Evolutionary conservation across 2,888 invertebrate species (phyloP), one percentile per base, ranked within the genome.

Genomic region (Ditula angustiorana): DNA sequence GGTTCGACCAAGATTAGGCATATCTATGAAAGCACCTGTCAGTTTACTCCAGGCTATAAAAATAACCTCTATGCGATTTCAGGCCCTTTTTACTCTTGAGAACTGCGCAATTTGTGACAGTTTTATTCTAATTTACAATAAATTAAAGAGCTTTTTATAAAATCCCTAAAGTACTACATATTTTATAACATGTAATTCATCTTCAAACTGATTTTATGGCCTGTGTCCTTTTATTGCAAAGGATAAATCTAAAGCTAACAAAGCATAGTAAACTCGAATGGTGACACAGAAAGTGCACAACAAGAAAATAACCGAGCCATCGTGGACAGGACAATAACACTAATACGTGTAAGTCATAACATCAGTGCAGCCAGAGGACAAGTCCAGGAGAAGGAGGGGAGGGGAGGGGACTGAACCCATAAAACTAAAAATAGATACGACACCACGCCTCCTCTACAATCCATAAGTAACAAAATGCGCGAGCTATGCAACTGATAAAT

Each of bases 401-500:
- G 78, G 72, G 69, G 74, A 80, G 87, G 86, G 86, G 82, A 87
- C 80, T 85, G 86, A 88, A 86, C 89, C 80, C 87, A 86, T 91
- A 89, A 90, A 91, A 83, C 85, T 88, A 88, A 87, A 91, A 90
- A 90, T 91, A 91, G 85, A 85, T 75, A 75, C 79, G 78, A 85
- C 84, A 85, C 80, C 77, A 78, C 81, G 83, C 78, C 61, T 67
- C 41, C 41, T 53, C 46, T 59, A 53, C 57, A 58, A 56, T 50
- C 41, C 49, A 57, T 57, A 61, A 53, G 24, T 46, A 50, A 64
- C 67, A 47, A 37, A 61, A 59, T 57, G 46, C 30, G 77, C 77
- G 75, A 74, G 66, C 73, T 72, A 75, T 71, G 74, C 76, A 74
- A 67, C 50, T 35, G 50, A 67, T 56, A 61, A 49, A 61, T 65